Evolutionary conservation across 2,888 invertebrate species (phyloP).

Genomic region (Cryptus armator): DNA sequence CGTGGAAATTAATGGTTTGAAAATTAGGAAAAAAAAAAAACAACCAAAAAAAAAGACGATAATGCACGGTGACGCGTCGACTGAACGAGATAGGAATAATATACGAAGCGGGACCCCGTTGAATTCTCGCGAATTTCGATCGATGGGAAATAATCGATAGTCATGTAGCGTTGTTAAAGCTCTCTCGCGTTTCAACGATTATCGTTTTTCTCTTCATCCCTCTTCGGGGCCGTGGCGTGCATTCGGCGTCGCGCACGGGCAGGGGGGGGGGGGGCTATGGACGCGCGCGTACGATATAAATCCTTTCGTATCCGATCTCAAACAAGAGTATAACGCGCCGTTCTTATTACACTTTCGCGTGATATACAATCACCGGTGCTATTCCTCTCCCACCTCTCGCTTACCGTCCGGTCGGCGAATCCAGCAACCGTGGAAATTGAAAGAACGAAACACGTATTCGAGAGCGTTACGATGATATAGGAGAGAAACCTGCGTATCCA

Average conservation of each 20-base stretch:
- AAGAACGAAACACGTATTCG: slow-evolving; percentile 62
- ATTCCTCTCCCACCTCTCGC: not conserved
- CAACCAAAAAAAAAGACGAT: not conserved
- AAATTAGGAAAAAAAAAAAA: not conserved
- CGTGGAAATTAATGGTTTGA: slow-evolving; percentile 15
- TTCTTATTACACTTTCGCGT: slow-evolving; percentile 59
- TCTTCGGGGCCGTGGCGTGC: not conserved
- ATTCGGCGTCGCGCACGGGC: not conserved
- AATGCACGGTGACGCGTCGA: not conserved
- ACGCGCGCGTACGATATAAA: slow-evolving; percentile 43
- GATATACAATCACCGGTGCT: slow-evolving; percentile 49
- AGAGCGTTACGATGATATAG: slow-evolving; percentile 53
- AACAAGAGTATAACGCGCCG: slow-evolving; percentile 49
- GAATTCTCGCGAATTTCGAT: slow-evolving; percentile 2
- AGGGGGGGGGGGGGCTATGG: not conserved
- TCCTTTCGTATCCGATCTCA: slow-evolving; percentile 56
- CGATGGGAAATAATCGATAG: slow-evolving; percentile 39
- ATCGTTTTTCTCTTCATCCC: slow-evolving; percentile 48
- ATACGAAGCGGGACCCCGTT: not conserved
- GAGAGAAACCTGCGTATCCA: slow-evolving; percentile 53
- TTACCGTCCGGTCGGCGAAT: slow-evolving; percentile 18
- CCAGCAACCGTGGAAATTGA: slow-evolving; percentile 53
- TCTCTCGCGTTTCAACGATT: slow-evolving; percentile 40
- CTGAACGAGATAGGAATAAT: not conserved
- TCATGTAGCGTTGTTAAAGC: not conserved